Conservation (phyloP, 2,797 vertebrate species). For the Poeciliopsis gracilis region DNA sequence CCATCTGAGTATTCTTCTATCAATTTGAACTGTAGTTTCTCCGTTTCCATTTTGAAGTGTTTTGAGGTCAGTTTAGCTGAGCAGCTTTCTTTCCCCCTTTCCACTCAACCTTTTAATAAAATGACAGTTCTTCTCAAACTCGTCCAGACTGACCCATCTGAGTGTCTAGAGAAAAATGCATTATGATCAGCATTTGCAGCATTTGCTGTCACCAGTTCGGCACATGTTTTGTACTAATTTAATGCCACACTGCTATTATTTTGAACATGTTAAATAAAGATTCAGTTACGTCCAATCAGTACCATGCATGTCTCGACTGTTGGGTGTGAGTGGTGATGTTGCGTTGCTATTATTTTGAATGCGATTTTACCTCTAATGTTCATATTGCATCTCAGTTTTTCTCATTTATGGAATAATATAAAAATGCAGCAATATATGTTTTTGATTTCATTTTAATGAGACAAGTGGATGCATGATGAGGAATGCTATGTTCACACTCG, state of each 20-base stretch:
- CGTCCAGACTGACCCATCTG: not conserved
- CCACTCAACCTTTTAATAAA: not conserved
- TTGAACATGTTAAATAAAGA: not conserved
- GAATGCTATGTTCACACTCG: conserved; percentile 37
- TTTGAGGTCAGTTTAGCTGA: not conserved
- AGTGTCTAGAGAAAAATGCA: not conserved
- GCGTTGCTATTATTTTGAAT: not conserved
- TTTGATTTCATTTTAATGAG: not conserved
- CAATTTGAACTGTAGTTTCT: not conserved
- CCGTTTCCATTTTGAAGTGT: not conserved
- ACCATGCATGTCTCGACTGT: not conserved
- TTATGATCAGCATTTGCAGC: not conserved
- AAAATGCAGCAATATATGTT: too few species aligned
- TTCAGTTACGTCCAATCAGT: not conserved
- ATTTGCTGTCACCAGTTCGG: not conserved
- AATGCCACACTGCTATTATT: not conserved
- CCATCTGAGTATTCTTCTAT: not conserved
- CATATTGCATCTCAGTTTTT: not conserved
- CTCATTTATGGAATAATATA: not conserved
- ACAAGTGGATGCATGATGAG: conserved; percentile 22
- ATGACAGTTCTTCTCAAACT: not conserved
- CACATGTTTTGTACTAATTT: not conserved
- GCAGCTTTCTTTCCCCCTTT: not conserved
- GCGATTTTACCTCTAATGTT: not conserved
- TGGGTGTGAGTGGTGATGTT: not conserved